Evolutionary conservation across 37 sponge, comb jelly and placozoan genomes (phyloP).

Genomic region (Aphrocallistes beatrix): DNA sequence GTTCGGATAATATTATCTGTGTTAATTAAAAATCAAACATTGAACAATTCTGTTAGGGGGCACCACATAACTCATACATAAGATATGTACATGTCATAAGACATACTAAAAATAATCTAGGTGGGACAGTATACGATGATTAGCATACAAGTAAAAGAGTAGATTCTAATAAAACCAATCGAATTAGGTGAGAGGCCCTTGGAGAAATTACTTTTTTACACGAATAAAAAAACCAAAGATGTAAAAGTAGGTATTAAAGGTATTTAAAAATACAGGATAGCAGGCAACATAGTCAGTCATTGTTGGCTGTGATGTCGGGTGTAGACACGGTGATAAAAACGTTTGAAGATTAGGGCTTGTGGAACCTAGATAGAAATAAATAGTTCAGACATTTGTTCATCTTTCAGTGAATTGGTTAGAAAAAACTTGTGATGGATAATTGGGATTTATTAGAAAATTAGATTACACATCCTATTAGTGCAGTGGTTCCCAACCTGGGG

Average conservation of each 20-base stretch:
- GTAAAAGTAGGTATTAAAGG: conserved; percentile 12
- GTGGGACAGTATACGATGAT: neutral
- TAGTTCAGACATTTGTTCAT: no score
- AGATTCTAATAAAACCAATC: conserved; percentile 6
- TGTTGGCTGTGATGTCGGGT: neutral
- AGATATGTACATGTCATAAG: neutral
- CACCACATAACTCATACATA: neutral
- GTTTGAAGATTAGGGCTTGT: neutral
- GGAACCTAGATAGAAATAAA: neutral
- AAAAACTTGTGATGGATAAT: no score
- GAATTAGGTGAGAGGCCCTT: conserved; percentile 3
- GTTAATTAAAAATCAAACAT: neutral
- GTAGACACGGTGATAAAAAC: neutral
- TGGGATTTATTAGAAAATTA: no score
- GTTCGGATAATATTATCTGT: neutral
- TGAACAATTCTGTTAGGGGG: neutral
- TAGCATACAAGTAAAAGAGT: neutral
- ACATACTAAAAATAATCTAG: neutral
- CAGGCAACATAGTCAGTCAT: no score
- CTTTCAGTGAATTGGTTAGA: no score
- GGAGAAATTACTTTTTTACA: conserved; percentile 15
- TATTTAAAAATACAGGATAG: conserved; percentile 12
- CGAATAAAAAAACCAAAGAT: neutral
- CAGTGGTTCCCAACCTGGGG: no score
- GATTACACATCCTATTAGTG: no score